Evolutionary conservation across 2,888 invertebrate species (phyloP).

Genomic region (Augochlorella aurata): DNA sequence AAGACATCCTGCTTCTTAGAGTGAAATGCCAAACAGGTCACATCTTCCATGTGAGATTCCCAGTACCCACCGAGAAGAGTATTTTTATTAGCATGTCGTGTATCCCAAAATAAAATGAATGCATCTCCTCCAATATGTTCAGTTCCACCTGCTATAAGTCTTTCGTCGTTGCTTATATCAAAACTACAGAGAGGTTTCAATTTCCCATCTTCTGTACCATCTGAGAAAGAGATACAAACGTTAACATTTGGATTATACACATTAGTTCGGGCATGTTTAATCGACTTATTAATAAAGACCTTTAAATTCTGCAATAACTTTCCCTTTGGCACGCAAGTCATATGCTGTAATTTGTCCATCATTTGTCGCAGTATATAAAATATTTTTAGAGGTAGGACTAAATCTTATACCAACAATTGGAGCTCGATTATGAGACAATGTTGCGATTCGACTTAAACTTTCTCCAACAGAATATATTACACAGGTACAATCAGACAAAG

Average conservation of each 20-base stretch:
- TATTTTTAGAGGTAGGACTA: slow-evolving; percentile 83
- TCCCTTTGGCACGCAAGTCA: slow-evolving; percentile 85
- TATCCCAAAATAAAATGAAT: slow-evolving; percentile 92
- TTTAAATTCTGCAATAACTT: slow-evolving; percentile 81
- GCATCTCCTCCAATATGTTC: slow-evolving; percentile 87
- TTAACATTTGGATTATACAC: slow-evolving; percentile 66
- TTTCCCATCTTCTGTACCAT: slow-evolving; percentile 79
- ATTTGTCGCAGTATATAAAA: slow-evolving; percentile 84
- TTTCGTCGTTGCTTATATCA: slow-evolving; percentile 88
- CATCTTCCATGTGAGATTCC: slow-evolving; percentile 92
- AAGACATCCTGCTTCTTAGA: slow-evolving; percentile 86
- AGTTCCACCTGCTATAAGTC: slow-evolving; percentile 89
- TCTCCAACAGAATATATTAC: slow-evolving; percentile 83
- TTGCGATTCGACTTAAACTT: slow-evolving; percentile 76
- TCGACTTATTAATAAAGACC: slow-evolving; percentile 71
- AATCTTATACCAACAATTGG: slow-evolving; percentile 85
- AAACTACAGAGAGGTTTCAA: slow-evolving; percentile 87
- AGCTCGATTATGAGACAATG: slow-evolving; percentile 82
- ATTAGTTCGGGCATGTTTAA: background rate
- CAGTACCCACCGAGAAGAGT: slow-evolving; percentile 89
- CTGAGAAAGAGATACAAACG: slow-evolving; percentile 69
- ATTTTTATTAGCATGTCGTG: slow-evolving; percentile 82
- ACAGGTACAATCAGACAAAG: slow-evolving; percentile 83
- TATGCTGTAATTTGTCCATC: slow-evolving; percentile 85
- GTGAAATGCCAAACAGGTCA: slow-evolving; percentile 87